Evolutionary conservation across 2,797 vertebrate species (phyloP).

Genomic region (Thalassophryne amazonica): DNA sequence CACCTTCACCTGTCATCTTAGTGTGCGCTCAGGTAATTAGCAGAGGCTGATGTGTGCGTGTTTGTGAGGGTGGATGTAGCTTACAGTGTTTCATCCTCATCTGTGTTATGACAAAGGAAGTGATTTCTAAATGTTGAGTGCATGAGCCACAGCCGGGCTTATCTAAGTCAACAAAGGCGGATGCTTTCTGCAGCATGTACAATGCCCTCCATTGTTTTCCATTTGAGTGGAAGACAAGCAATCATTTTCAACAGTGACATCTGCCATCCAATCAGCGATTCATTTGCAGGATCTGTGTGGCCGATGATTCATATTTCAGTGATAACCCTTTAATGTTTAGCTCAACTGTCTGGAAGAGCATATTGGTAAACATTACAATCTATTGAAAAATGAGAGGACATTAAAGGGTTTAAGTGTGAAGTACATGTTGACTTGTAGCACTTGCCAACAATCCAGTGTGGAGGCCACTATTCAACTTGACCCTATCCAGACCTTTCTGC

Average conservation of each 20-base stretch:
- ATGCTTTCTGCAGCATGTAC: slow-evolving; percentile 53
- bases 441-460: too few species aligned
- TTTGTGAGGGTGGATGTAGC: slow-evolving; percentile 20
- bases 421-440: too few species aligned
- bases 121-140: slow-evolving; percentile 68
- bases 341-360: too few species aligned
- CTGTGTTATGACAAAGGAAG: slow-evolving; percentile 71
- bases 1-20: slow-evolving; percentile 77
- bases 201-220: slow-evolving; percentile 70
- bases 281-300: neutral
- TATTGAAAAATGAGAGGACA: too few species aligned
- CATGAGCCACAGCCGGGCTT: slow-evolving; percentile 57
- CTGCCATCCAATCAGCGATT: slow-evolving; percentile 8
- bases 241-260: slow-evolving; percentile 29
- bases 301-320: too few species aligned
- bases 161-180: slow-evolving; percentile 60
- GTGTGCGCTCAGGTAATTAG: slow-evolving; percentile 59
- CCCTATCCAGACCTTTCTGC: too few species aligned
- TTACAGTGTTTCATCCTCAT: slow-evolving; percentile 38
- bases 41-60: slow-evolving; percentile 11
- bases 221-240: slow-evolving; percentile 28
- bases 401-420: too few species aligned
- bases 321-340: too few species aligned
- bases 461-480: too few species aligned
- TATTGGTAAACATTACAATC: too few species aligned